Base-by-base conservation (phyloP, 2,888 invertebrate genomes). In the Phaedon cochleariae region DNA sequence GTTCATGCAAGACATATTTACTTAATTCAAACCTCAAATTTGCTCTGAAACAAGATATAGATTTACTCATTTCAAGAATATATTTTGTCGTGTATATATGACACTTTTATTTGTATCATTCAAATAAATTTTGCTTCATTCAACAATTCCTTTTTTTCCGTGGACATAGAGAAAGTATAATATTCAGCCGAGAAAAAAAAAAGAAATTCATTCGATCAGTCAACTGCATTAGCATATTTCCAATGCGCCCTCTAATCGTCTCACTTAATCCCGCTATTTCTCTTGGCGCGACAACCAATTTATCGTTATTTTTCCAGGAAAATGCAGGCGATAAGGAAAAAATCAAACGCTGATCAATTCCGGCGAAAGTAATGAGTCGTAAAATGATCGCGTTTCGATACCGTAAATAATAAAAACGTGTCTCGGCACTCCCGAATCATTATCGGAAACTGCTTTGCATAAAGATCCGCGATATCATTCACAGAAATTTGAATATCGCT, bases 401-500 rank as follows among this genome's bases (percentile, higher is more conserved):
- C 79, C 80, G 80, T 81, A 82, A 82, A 82, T 82, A 82, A 82
- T 81, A 80, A 76, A 82, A 82, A 81, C 80, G 79, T 63, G 60
- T 81, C 79, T 76, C 80, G 75, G 75, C 75, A 65, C 64, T 57
- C 45, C 63, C 68, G 76, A 78, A 78, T 81, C 82, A 82, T 82
- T 82, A 82, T 82, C 81, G 82, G 82, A 82, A 82, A 81, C 82
- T 81, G 82, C 79, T 82, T 83, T 82, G 81, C 82, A 83, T 82
- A 82, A 82, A 82, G 82, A 83, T 83, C 77, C 76, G 70, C 78
- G 81, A 79, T 79, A 79, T 76, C 74, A 74, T 74, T 73, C 77
- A 79, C 79, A 79, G 79, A 77, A 79, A 78, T 73, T 69, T 51
- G 72, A 71, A 72, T 68, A 72, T 68, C 70, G 75, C 74, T 75